A percentile compares a stretch with the other conserved stretches of the same genome.
Conservation (phyloP, 2,797 vertebrate genomes). For the Cryptoblepharus egeriae region DNA sequence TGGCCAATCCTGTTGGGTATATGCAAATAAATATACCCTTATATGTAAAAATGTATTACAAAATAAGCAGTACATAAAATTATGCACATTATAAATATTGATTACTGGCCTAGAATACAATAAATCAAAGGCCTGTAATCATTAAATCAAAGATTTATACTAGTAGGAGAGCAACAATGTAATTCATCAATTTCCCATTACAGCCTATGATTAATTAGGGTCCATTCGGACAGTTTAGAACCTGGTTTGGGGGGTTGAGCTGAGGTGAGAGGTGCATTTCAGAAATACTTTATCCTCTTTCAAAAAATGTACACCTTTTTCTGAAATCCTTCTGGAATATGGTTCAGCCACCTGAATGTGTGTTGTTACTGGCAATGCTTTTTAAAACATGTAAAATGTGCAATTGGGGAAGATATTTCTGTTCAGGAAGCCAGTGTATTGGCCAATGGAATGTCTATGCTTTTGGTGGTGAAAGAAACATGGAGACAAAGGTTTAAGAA, state of each 20-base stretch:
- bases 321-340: no score
- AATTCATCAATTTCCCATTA: slow-evolving; percentile 83
- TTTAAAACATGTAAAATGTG: no score
- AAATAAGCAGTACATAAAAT: slow-evolving; percentile 81
- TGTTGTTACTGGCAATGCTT: no score
- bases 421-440: no score
- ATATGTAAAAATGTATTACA: slow-evolving; percentile 67
- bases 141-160: slow-evolving; percentile 91
- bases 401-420: no score
- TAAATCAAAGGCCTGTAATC: slow-evolving; percentile 87
- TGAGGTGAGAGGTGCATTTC: neutral
- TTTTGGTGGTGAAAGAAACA: no score
- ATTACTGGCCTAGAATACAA: slow-evolving; percentile 83
- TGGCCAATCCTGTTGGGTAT: slow-evolving; percentile 48
- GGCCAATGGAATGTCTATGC: no score
- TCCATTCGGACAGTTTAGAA: slow-evolving; percentile 74
- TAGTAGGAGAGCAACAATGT: slow-evolving; percentile 88
- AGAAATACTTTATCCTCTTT: neutral
- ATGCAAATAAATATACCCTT: slow-evolving; percentile 30
- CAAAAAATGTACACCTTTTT: neutral
- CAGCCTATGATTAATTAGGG: slow-evolving; percentile 87
- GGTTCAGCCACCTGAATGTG: no score
- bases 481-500: no score
- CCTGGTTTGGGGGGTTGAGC: slow-evolving; percentile 51
- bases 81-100: slow-evolving; percentile 89